Evolutionary conservation across 2,888 invertebrate species (phyloP).

Genomic region (Hetaerina titia): DNA sequence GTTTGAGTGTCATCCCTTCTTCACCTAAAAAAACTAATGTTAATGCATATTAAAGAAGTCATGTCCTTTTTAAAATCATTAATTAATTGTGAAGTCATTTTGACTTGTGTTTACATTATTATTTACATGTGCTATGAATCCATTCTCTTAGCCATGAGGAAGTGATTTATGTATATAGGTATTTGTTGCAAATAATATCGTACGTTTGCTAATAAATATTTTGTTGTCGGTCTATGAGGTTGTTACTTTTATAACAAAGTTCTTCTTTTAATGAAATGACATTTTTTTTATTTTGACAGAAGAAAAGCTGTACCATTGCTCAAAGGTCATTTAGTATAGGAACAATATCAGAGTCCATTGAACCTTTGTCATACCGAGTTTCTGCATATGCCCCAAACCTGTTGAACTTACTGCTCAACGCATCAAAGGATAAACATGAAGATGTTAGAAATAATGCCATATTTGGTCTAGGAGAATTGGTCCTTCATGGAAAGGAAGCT

Average conservation of each 20-base stretch:
- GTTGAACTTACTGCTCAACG: slow-evolving; percentile 82
- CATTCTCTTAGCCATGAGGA: too few species aligned
- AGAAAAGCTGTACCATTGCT: slow-evolving; percentile 82
- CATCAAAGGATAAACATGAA: slow-evolving; percentile 82
- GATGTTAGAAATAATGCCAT: slow-evolving; percentile 89
- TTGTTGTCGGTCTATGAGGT: too few species aligned
- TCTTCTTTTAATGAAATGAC: neutral
- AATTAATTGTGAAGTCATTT: too few species aligned
- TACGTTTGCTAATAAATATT: too few species aligned
- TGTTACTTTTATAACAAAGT: neutral
- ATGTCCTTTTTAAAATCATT: too few species aligned
- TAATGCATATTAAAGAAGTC: too few species aligned
- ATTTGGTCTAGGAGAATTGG: slow-evolving; percentile 87
- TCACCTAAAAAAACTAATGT: too few species aligned
- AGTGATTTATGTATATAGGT: too few species aligned
- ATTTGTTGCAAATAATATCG: too few species aligned
- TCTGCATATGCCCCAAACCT: slow-evolving; percentile 78
- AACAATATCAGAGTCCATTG: slow-evolving; percentile 86
- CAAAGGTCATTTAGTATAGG: slow-evolving; percentile 87
- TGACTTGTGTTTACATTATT: too few species aligned
- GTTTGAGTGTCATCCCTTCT: too few species aligned
- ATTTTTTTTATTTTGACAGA: slow-evolving; percentile 77
- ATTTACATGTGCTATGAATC: too few species aligned
- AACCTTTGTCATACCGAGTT: slow-evolving; percentile 79
- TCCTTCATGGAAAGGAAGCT: slow-evolving; percentile 82